Percentiles rank a stretch among this genome's conserved stretches.
These are phyloP conservation scores for Actenoides lindsayi DNA, from an alignment of 2,113 vertebrate species.

Conservation along the genomic window DNA sequence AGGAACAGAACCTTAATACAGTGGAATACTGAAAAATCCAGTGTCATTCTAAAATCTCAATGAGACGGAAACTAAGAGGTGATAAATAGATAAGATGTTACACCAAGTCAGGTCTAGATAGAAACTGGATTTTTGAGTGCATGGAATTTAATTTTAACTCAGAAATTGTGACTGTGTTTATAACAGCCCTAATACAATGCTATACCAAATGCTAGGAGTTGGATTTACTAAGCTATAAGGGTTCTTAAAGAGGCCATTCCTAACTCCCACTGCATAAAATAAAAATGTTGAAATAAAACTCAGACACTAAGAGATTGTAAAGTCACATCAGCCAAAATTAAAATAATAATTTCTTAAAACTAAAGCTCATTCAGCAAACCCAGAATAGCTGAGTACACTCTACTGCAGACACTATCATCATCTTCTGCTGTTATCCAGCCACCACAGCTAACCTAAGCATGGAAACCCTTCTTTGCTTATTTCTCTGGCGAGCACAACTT, in stretches of 20 bases:
- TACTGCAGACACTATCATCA: not conserved
- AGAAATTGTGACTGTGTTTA: not conserved
- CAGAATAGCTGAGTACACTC: not conserved
- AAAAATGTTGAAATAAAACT: not conserved
- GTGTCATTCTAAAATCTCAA: not conserved
- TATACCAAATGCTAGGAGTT: not conserved
- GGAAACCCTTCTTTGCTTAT: not conserved
- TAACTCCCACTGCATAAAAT: not conserved
- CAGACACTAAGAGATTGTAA: not conserved
- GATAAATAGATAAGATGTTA: not conserved
- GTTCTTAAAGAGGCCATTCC: not conserved
- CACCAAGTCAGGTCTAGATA: not conserved
- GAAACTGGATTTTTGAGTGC: not conserved
- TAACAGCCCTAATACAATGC: not conserved
- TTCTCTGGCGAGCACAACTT: not conserved
- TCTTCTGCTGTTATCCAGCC: not conserved
- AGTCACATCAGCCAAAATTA: not conserved
- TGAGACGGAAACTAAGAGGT: not conserved
- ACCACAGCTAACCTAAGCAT: not conserved
- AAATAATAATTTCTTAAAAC: not conserved
- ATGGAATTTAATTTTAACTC: not conserved
- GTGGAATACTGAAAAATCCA: not conserved
- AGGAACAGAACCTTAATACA: not conserved
- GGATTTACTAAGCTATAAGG: not conserved
- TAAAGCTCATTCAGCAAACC: not conserved